Conservation (phyloP, 2,797 vertebrate genomes). For the Alfaro cultratus region DNA sequence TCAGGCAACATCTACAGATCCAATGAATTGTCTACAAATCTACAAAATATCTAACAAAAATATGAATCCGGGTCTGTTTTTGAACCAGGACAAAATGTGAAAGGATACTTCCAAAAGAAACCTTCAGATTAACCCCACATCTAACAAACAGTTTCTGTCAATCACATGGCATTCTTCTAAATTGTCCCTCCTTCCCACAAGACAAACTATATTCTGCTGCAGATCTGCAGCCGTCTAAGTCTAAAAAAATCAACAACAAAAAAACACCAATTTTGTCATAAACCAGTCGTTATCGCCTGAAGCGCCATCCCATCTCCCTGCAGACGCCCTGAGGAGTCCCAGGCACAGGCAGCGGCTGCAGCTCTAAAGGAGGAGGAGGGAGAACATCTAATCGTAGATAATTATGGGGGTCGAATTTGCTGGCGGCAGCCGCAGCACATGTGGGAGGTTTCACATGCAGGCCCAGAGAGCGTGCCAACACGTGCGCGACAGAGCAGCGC, state of each 20-base stretch:
- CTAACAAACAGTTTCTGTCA: conserved; percentile 27
- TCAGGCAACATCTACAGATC: neutral
- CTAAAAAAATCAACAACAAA: neutral
- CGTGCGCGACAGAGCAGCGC: conserved; percentile 16
- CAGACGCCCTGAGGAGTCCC: conserved; percentile 65
- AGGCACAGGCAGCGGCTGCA: conserved; percentile 57
- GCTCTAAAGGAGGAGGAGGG: conserved; percentile 1
- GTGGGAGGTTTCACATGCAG: conserved; percentile 50
- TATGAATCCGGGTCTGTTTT: neutral
- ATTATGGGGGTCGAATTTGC: conserved; percentile 64
- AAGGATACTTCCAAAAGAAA: neutral
- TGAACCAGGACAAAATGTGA: neutral
- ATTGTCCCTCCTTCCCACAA: neutral
- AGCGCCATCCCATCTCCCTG: conserved; percentile 10
- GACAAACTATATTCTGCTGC: neutral
- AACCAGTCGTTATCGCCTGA: conserved; percentile 29
- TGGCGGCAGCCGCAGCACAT: conserved; percentile 47
- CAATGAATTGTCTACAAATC: too few relatives aligned
- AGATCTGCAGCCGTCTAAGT: neutral
- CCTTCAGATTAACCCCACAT: conserved; percentile 6
- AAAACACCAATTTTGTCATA: conserved; percentile 8
- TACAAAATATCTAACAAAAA: neutral
- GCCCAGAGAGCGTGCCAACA: conserved; percentile 28
- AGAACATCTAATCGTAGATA: conserved; percentile 63
- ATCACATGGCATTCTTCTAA: conserved; percentile 5